phyloP scores from a whole-genome alignment of 2,113 vertebrate genomes.

The Bothrops jararaca region DNA sequence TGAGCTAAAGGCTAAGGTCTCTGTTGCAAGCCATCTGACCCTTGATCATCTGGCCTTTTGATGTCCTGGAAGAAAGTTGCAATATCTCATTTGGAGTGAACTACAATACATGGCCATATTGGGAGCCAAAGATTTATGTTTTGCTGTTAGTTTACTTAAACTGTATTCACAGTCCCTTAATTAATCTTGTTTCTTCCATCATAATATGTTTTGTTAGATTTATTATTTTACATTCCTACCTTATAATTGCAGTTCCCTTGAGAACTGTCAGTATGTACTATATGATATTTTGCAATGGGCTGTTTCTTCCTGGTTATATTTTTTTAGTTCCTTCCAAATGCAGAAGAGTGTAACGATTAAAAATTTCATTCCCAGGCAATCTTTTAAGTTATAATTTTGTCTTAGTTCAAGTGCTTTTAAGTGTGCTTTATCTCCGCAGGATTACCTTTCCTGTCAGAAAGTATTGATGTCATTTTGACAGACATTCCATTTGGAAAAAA shows the following conservation, averaged over 20 bases:
- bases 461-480: conserved; percentile 80
- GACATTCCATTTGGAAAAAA: conserved; percentile 93
- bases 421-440: conserved; percentile 62
- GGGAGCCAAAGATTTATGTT: not conserved
- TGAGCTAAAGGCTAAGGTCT: not conserved
- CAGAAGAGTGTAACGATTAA: not conserved
- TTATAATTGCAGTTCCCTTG: not conserved
- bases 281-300: no score
- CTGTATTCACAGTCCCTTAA: not conserved
- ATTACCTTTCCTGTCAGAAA: conserved; percentile 76
- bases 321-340: not conserved
- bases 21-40: not conserved
- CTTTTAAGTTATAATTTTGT: not conserved
- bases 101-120: not conserved
- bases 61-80: not conserved
- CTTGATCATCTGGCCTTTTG: not conserved
- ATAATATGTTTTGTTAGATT: not conserved
- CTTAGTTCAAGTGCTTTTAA: not conserved
- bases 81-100: not conserved
- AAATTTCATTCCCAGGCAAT: not conserved
- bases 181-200: not conserved
- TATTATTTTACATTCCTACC: not conserved
- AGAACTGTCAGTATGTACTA: not conserved
- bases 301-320: not conserved
- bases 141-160: not conserved